phyloP scores from a whole-genome alignment of 2,797 vertebrate genomes.

The Syngnathus rostellatus region DNA sequence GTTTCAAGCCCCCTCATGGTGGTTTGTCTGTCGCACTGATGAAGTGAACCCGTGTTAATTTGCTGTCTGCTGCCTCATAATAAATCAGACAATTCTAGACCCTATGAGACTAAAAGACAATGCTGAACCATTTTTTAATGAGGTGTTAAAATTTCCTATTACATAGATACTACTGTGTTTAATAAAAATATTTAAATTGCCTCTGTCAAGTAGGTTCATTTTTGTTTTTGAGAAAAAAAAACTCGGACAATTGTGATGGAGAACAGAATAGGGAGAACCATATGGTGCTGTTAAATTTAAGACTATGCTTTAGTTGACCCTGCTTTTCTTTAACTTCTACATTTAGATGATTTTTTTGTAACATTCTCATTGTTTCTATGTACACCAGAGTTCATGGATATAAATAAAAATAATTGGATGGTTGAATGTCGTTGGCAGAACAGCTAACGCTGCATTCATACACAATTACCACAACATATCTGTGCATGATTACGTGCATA shows the following conservation, averaged over 20 bases:
- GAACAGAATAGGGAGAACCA: background rate
- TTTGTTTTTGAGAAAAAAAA: background rate
- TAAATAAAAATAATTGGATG: background rate
- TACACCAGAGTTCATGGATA: background rate
- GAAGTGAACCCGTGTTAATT: background rate
- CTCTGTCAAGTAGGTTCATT: background rate
- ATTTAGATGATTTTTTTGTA: background rate
- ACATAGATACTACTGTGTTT: background rate
- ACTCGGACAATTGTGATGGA: background rate
- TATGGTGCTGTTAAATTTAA: background rate
- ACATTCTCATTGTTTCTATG: background rate
- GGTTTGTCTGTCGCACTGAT: background rate
- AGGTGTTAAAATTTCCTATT: background rate
- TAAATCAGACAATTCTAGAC: background rate
- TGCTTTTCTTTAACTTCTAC: background rate
- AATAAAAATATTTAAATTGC: background rate
- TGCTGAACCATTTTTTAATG: background rate
- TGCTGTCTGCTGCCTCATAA: background rate
- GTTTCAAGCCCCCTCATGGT: background rate
- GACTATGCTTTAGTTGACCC: background rate
- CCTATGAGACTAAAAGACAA: background rate
- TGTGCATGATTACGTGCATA: background rate
- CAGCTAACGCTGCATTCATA: constrained; percentile 14
- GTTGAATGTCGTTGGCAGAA: background rate
- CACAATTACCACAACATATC: constrained; percentile 5